These are phyloP conservation scores for Catostylus mosaicus DNA, from an alignment of 30 jellyfish, hydroid and myxozoan genomes.

Conservation along the genomic window DNA sequence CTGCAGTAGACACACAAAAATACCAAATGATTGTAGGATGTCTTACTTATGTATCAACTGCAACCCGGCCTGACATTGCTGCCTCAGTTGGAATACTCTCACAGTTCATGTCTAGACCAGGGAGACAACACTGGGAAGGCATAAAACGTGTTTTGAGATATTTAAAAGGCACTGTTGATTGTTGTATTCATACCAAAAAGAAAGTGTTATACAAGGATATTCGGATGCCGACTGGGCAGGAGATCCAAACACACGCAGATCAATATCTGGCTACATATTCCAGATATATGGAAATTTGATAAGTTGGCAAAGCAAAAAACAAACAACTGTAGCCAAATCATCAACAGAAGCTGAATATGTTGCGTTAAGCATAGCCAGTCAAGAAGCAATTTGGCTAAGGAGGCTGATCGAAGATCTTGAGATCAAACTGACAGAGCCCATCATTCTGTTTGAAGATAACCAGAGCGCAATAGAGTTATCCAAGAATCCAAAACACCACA, in stretches of 20 bases:
- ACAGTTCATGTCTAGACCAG: conserved; percentile 11
- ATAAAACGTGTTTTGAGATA: conserved; percentile 7
- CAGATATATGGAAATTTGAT: conserved; percentile 7
- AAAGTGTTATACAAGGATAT: neutral
- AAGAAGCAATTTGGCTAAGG: conserved; percentile 66
- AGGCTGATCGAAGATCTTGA: conserved; percentile 43
- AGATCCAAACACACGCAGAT: conserved; percentile 44
- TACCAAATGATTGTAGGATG: neutral
- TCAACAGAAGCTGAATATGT: too few species aligned
- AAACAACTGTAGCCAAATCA: conserved; percentile 38
- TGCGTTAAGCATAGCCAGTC: conserved; percentile 57
- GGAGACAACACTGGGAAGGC: conserved; percentile 11
- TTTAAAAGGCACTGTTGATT: conserved; percentile 17
- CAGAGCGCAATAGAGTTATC: conserved; percentile 68
- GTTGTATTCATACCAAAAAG: neutral
- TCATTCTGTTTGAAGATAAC: conserved; percentile 42
- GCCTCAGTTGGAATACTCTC: neutral
- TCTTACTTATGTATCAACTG: conserved; percentile 4
- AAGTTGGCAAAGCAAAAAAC: conserved; percentile 48
- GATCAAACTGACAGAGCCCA: conserved; percentile 27
- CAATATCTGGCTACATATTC: conserved; percentile 54
- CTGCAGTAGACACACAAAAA: neutral
- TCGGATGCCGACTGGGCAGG: conserved; percentile 43
- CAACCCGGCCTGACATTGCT: conserved; percentile 17
- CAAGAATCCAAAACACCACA: conserved; percentile 29